Percentiles rank a stretch among this genome's conserved stretches.
Conservation (phyloP, 2,797 vertebrate genomes). For the Lutjanus campechanus region DNA sequence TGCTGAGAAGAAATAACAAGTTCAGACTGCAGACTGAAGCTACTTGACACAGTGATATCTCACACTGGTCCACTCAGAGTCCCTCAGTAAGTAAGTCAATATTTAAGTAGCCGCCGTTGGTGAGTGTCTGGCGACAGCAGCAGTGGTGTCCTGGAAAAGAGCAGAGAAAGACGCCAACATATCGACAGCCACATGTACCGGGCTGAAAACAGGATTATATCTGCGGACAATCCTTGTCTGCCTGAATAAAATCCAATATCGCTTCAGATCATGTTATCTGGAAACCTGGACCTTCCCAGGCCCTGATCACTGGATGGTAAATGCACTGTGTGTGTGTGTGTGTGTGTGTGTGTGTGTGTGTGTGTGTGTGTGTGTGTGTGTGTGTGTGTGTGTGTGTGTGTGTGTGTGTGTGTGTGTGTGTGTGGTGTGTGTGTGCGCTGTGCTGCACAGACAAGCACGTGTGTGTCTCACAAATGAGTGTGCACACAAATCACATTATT, state of each 20-base stretch:
- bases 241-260: slow-evolving; percentile 40
- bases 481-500: slow-evolving; percentile 37
- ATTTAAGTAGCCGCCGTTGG: background rate
- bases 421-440: background rate
- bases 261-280: slow-evolving; percentile 24
- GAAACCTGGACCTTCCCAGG: slow-evolving; percentile 27
- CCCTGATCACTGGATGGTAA: background rate
- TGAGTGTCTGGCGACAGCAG: background rate
- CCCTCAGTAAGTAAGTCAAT: slow-evolving; percentile 2
- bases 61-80: background rate
- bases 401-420: slow-evolving; percentile 9
- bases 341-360: slow-evolving; percentile 3
- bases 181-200: slow-evolving; percentile 25
- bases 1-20: background rate
- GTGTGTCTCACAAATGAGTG: background rate
- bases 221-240: slow-evolving; percentile 8
- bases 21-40: background rate
- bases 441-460: background rate
- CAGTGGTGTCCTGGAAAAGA: background rate
- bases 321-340: slow-evolving; percentile 13
- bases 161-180: background rate
- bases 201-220: slow-evolving; percentile 30
- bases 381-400: background rate
- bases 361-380: slow-evolving; percentile 3
- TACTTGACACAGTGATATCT: background rate